phyloP scores from a whole-genome alignment of 2,113 vertebrate species.

The Alethe castanea region DNA sequence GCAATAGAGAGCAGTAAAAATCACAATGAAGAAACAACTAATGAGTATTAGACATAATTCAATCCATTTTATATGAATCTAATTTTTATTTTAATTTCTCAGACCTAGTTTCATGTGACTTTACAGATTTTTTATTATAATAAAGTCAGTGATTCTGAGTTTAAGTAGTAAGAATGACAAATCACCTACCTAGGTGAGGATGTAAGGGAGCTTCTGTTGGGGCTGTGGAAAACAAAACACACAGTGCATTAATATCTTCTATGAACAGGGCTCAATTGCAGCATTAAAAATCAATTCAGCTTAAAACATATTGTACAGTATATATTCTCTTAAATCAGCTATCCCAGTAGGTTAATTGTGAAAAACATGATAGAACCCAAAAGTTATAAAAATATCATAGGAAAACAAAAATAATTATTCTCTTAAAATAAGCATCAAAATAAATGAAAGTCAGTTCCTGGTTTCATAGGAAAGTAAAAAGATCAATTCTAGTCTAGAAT shows the following conservation, averaged over 20 bases:
- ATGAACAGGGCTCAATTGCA: neutral
- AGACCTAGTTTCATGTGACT: neutral
- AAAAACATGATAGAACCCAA: neutral
- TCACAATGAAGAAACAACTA: neutral
- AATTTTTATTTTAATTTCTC: neutral
- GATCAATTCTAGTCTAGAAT: neutral
- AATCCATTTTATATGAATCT: neutral
- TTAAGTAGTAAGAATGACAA: neutral
- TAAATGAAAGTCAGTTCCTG: neutral
- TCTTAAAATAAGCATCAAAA: neutral
- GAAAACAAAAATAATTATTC: neutral
- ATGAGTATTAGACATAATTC: neutral
- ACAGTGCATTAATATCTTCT: neutral
- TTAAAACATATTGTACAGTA: neutral
- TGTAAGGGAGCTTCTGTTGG: constrained; percentile 89
- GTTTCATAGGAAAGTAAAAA: neutral
- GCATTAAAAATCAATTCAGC: neutral
- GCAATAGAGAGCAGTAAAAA: constrained; percentile 1
- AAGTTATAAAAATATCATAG: neutral
- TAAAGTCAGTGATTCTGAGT: neutral
- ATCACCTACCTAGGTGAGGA: constrained; percentile 86
- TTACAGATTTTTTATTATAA: neutral
- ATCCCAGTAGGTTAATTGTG: neutral
- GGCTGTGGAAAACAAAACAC: constrained; percentile 74
- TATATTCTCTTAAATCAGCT: neutral